Evolutionary conservation across 1,140 invertebrate species (phyloP).

Genomic region (Hycleus cichorii): DNA sequence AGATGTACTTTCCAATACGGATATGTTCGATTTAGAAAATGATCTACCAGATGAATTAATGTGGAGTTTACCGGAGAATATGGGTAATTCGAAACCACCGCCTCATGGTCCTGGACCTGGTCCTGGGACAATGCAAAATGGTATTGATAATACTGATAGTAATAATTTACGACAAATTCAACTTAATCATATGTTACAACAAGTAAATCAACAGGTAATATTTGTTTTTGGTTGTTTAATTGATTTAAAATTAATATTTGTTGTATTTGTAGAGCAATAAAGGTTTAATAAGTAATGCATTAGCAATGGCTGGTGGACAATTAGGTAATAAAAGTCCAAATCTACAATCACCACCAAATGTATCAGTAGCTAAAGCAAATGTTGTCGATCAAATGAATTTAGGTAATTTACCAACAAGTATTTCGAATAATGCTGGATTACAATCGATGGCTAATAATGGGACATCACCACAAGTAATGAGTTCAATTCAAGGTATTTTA

Average conservation of each 20-base stretch:
- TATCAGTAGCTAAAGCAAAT: conserved; percentile 51
- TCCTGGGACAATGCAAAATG: conserved; percentile 42
- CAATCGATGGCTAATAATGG: conserved; percentile 55
- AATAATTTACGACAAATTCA: conserved; percentile 46
- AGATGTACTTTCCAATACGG: conserved; percentile 69
- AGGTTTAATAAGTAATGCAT: conserved; percentile 59
- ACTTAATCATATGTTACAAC: conserved; percentile 56
- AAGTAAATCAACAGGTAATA: conserved; percentile 17
- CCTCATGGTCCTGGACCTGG: conserved; percentile 71
- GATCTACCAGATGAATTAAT: conserved; percentile 89
- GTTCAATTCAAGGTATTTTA: conserved; percentile 53
- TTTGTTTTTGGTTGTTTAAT: not conserved
- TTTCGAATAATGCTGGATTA: conserved; percentile 48
- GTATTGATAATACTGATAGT: conserved; percentile 37
- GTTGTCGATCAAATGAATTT: conserved; percentile 50
- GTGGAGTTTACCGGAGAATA: conserved; percentile 53
- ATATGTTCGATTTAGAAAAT: conserved; percentile 81
- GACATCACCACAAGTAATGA: conserved; percentile 54
- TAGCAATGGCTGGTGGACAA: conserved; percentile 60
- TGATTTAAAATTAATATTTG: conserved; percentile 1
- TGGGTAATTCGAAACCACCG: conserved; percentile 58
- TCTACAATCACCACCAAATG: conserved; percentile 73
- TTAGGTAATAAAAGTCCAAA: conserved; percentile 73
- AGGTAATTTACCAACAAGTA: conserved; percentile 52
- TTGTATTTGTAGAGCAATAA: conserved; percentile 58